Evolutionary conservation across 2,113 vertebrate genomes (phyloP), one percentile per base, ranked within the genome.

Genomic region (Promerops cafer): DNA sequence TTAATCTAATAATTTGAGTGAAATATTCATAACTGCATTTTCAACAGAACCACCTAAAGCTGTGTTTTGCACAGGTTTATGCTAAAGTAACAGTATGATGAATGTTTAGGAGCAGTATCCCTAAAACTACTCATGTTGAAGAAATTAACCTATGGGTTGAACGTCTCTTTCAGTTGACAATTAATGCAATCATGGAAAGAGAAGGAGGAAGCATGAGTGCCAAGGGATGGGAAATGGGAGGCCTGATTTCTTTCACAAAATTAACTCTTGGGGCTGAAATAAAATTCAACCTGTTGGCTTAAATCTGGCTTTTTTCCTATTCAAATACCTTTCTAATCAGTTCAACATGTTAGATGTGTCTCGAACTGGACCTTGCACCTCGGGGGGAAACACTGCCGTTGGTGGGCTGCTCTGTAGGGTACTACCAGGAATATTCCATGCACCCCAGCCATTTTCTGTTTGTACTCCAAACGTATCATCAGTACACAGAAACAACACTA

Each of bases 211-310:
- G 59, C 6, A 12, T 45, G 24, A 92, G 39, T 79, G 63, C 37
- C 64, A 96, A 85, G 63, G 59, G 79, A 91, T 82, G 71, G 56
- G 93, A 97, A 97, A 94, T 11, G 30, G 42, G 35, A 81, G 74
- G 40, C 8, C 72, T 75, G 28, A 86, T 94, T 86, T 96, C 53
- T 96, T 97, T 31, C 59, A 49, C 49, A 91, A 78, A 84, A 88
- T 94, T 95, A 95, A 78, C 49, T 94, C 60, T 42, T 68, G 39
- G 11, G 50, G 16, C 44, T 93, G 88, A 97, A 96, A 82, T 80
- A 91, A 97, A 97, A 96, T 64, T 76, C 49, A 96, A 94, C 68
- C 57, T 92, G 65, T 91, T 97, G 74, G 68, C 71, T 87, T 86
- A 83, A 88, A 79, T 75, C 81, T 96, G 74, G 12, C 30, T 53